These are phyloP conservation scores for Homarus gammarus DNA, from an alignment of 2,888 invertebrate species.

Conservation along the genomic window DNA sequence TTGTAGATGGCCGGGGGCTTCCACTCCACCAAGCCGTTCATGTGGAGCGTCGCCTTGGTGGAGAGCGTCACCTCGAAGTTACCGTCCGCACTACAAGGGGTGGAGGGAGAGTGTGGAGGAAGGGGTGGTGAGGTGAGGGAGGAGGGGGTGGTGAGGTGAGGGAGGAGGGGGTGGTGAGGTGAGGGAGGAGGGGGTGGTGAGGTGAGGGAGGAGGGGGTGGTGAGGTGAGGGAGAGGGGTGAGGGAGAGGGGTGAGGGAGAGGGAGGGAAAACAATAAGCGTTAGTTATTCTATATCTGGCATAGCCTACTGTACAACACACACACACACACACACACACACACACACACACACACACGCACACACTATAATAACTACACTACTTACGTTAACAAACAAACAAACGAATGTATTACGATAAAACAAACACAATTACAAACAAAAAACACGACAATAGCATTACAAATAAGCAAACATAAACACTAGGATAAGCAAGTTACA, in stretches of 20 bases:
- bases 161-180: neutral
- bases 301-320: too few relatives aligned
- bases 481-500: too few relatives aligned
- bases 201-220: neutral
- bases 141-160: neutral
- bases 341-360: neutral
- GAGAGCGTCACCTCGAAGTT: conserved; percentile 91
- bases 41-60: conserved; percentile 89
- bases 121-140: neutral
- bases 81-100: conserved; percentile 86
- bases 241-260: neutral
- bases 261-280: neutral
- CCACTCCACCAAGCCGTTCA: conserved; percentile 91
- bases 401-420: neutral
- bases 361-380: neutral
- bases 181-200: neutral
- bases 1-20: conserved; percentile 95
- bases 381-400: too few relatives aligned
- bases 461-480: too few relatives aligned
- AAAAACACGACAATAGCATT: neutral
- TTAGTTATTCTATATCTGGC: neutral
- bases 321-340: neutral
- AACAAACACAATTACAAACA: neutral
- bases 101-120: neutral
- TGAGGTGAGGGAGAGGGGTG: neutral